These are phyloP conservation scores for Raphicerus campestris DNA, from an alignment of 2,113 vertebrate genomes.

Conservation along the genomic window DNA sequence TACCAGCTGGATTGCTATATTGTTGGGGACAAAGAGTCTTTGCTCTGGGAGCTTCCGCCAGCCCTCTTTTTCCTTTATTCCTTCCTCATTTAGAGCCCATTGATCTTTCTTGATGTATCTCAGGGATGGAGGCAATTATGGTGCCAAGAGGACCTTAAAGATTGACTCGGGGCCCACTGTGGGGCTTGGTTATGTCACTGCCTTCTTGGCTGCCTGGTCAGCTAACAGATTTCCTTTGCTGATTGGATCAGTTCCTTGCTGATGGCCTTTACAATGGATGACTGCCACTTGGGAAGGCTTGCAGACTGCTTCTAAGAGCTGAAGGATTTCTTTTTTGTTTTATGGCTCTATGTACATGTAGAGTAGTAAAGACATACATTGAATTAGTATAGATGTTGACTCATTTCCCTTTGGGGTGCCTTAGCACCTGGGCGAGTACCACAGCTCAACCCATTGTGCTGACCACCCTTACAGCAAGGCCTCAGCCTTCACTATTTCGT, in stretches of 20 bases:
- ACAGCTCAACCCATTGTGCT: not conserved
- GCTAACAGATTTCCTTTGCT: not conserved
- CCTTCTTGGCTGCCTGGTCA: not conserved
- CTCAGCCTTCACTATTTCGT: not conserved
- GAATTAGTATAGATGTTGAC: not conserved
- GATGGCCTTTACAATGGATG: not conserved
- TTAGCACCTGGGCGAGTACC: not conserved
- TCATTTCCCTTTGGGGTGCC: not conserved
- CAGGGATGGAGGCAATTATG: fast-evolving
- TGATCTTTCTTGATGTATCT: not conserved
- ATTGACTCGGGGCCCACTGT: not conserved
- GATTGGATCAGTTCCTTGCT: not conserved
- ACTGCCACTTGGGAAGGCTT: not conserved
- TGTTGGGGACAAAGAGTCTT: not conserved
- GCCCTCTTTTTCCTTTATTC: not conserved
- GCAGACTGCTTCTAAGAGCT: not conserved
- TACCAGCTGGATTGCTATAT: not conserved
- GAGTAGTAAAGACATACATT: not conserved
- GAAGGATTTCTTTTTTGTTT: not conserved
- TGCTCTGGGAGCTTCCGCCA: not conserved
- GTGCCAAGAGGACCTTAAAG: not conserved
- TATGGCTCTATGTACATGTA: not conserved
- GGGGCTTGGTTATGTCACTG: fast-evolving
- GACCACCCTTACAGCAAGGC: not conserved
- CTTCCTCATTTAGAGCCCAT: not conserved